Percentiles rank a stretch among this genome's conserved stretches.
phyloP scores from a whole-genome alignment of 2,797 vertebrate genomes.

The Cetoscarus ocellatus region DNA sequence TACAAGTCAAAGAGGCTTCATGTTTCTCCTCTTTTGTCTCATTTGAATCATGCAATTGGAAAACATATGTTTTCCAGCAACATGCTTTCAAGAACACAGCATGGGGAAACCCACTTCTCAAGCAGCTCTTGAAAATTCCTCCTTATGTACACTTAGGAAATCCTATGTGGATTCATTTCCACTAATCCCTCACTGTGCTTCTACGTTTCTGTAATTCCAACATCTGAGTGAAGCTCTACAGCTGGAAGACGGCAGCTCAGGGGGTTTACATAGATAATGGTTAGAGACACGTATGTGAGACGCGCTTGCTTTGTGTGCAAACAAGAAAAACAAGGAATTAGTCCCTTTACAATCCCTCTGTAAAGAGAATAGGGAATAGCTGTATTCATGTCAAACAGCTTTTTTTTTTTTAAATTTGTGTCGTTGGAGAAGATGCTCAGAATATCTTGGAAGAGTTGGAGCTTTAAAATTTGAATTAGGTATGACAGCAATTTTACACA shows the following conservation, averaged over 20 bases:
- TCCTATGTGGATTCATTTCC: conserved; percentile 65
- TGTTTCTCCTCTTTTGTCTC: background rate
- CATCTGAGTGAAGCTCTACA: conserved; percentile 59
- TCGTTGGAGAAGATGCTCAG: conserved; percentile 14
- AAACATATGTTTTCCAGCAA: conserved; percentile 24
- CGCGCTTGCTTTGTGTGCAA: conserved; percentile 37
- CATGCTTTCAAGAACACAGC: conserved; percentile 17
- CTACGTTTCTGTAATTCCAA: conserved; percentile 60
- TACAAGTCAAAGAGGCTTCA: background rate
- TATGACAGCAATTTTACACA: conserved; percentile 22
- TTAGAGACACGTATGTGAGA: conserved; percentile 26
- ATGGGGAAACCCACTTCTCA: conserved; percentile 36
- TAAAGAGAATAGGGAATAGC: conserved; percentile 35
- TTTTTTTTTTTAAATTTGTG: conserved; percentile 31
- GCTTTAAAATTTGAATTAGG: conserved; percentile 41
- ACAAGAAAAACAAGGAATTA: conserved; percentile 66
- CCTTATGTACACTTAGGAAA: conserved; percentile 42
- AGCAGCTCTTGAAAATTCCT: conserved; percentile 38
- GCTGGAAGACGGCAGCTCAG: conserved; percentile 43
- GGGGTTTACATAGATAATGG: conserved; percentile 61
- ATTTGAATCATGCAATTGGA: conserved; percentile 29
- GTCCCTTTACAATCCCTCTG: conserved; percentile 27
- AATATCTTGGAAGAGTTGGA: conserved; percentile 36
- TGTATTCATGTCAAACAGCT: conserved; percentile 39
- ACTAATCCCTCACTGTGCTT: conserved; percentile 66